Evolutionary conservation across 2,797 vertebrate genomes (phyloP).

Genomic region (Halcyon chelicuti): DNA sequence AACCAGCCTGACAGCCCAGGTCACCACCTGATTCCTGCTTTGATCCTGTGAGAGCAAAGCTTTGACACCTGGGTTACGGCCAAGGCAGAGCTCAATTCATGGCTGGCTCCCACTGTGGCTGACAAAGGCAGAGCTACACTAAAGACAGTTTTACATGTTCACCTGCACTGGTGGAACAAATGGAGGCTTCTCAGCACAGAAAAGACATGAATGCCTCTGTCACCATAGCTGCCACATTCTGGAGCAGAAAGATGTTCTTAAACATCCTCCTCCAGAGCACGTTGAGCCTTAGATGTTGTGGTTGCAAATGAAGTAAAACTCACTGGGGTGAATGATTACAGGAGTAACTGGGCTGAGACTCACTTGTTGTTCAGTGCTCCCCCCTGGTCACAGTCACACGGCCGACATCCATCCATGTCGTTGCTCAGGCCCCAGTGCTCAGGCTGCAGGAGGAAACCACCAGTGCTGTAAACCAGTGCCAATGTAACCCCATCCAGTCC

Average conservation of each 20-base stretch:
- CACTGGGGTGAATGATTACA: neutral
- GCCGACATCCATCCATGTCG: constrained; percentile 93
- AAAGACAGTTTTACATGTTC: neutral
- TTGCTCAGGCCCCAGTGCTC: constrained; percentile 98
- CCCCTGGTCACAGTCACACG: constrained; percentile 93
- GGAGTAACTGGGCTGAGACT: constrained; percentile 53
- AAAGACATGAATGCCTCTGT: neutral
- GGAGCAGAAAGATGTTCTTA: neutral
- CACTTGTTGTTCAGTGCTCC: constrained; percentile 92
- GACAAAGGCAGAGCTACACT: neutral
- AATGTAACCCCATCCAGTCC: neutral
- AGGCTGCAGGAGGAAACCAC: constrained; percentile 79
- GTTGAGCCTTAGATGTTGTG: neutral
- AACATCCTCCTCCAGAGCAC: neutral
- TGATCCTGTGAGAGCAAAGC: neutral
- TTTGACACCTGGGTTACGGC: fast-evolving
- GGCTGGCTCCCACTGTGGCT: neutral
- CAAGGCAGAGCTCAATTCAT: neutral
- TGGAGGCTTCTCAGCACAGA: neutral
- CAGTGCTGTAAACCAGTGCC: neutral
- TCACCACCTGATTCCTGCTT: neutral
- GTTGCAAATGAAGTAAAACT: neutral
- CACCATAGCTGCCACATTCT: neutral
- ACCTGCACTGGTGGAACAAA: neutral
- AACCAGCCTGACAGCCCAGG: neutral